These are phyloP conservation scores for Heliconius hermathena DNA, from an alignment of 1,140 invertebrate species.

Conservation along the genomic window DNA sequence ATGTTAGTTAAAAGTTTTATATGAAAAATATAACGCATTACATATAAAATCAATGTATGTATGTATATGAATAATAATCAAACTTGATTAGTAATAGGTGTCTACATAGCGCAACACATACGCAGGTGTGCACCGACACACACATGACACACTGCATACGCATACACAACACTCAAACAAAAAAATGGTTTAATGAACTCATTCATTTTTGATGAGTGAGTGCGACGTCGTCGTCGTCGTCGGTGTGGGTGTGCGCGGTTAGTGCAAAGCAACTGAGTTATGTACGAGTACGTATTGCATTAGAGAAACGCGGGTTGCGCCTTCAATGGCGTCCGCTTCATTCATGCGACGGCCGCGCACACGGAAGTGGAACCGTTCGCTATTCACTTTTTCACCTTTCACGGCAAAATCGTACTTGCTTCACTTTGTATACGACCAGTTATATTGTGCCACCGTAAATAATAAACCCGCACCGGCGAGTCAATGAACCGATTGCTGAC, in stretches of 20 bases:
- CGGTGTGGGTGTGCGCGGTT: conserved; percentile 43
- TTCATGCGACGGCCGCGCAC: conserved; percentile 59
- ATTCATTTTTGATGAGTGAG: conserved; percentile 59
- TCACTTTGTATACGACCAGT: conserved; percentile 27
- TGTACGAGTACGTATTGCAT: conserved; percentile 39
- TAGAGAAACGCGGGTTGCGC: conserved; percentile 58
- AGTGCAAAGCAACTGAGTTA: conserved; percentile 46
- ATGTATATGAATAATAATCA: background rate
- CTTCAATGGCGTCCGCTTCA: conserved; percentile 64
- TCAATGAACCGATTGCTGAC: conserved; percentile 34
- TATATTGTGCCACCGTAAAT: conserved; percentile 22
- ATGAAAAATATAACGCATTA: no score
- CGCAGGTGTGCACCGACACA: background rate
- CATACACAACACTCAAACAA: conserved; percentile 45
- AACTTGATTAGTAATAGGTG: background rate
- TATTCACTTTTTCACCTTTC: conserved; percentile 42
- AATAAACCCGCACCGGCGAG: conserved; percentile 10
- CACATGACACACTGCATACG: background rate
- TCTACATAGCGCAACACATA: background rate
- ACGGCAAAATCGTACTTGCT: conserved; percentile 29
- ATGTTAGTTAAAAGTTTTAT: no score
- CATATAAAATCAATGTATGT: no score
- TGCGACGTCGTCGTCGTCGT: conserved; percentile 41
- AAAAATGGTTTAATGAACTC: conserved; percentile 61
- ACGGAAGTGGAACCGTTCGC: conserved; percentile 50